phyloP scores from a whole-genome alignment of 2,888 invertebrate genomes.

The Ferrisia virgata region DNA sequence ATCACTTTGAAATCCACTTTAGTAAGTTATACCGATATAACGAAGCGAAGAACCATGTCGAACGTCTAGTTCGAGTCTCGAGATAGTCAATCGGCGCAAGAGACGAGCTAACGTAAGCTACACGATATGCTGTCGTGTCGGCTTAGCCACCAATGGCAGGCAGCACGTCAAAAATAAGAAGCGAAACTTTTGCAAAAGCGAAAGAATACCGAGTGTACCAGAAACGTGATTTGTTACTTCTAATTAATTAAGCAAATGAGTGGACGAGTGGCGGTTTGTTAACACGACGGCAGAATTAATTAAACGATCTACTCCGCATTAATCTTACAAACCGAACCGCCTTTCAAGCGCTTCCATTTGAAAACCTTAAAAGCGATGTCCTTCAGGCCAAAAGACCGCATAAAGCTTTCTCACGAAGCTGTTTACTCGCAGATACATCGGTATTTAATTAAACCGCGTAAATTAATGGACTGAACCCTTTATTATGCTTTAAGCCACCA shows the following conservation, averaged over 20 bases:
- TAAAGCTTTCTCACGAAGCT: conserved; percentile 33
- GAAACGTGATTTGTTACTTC: conserved; percentile 33
- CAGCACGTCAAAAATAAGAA: neutral
- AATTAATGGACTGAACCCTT: conserved; percentile 27
- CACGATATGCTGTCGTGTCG: neutral
- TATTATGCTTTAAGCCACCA: neutral
- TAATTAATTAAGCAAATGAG: conserved; percentile 40
- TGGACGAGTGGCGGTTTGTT: conserved; percentile 37
- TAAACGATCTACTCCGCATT: conserved; percentile 37
- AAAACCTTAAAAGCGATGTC: conserved; percentile 37
- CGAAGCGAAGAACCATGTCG: neutral
- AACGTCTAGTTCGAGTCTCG: neutral
- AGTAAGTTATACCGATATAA: neutral
- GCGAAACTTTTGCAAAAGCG: neutral
- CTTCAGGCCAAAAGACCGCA: conserved; percentile 35
- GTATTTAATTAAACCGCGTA: conserved; percentile 38
- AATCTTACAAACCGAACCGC: conserved; percentile 36
- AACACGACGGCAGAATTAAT: conserved; percentile 37
- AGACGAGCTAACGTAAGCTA: neutral
- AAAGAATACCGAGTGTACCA: neutral
- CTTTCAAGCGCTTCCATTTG: conserved; percentile 27
- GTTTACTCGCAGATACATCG: conserved; percentile 35
- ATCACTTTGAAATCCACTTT: neutral
- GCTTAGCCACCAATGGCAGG: neutral
- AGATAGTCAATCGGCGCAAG: neutral